Conservation (phyloP, 2,797 vertebrate species). For the Sebastes dallii region DNA sequence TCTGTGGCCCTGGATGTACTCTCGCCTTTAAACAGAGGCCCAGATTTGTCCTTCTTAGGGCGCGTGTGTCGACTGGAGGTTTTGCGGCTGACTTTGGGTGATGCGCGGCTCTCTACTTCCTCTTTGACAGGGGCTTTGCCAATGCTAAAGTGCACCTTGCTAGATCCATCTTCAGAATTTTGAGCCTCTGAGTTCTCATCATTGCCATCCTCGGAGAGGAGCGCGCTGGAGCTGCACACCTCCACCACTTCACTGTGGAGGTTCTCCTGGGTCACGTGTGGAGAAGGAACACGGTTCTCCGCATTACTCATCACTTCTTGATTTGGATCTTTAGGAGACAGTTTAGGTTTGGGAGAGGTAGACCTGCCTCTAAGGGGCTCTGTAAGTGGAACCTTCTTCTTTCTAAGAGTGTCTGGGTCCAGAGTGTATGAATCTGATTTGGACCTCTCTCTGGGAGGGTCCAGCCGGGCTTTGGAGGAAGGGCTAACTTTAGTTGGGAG, state of each 20-base stretch:
- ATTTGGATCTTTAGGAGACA: conserved; percentile 86
- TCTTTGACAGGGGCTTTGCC: conserved; percentile 97
- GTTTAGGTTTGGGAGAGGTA: conserved; percentile 96
- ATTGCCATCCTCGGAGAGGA: conserved; percentile 90
- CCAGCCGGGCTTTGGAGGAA: conserved; percentile 91
- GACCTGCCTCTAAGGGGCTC: conserved; percentile 95
- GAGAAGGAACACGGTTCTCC: conserved; percentile 93
- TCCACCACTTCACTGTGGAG: conserved; percentile 98
- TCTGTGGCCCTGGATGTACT: conserved; percentile 84
- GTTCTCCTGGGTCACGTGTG: conserved; percentile 97
- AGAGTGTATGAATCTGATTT: conserved; percentile 99
- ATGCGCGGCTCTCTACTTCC: conserved; percentile 92
- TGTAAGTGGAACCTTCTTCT: conserved; percentile 95
- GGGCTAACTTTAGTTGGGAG: conserved; percentile 89
- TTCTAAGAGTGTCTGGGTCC: conserved; percentile 95
- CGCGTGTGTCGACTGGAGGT: conserved; percentile 90
- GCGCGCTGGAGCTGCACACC: conserved; percentile 93
- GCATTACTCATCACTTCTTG: conserved; percentile 80
- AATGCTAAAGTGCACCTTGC: conserved; percentile 99
- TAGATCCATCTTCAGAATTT: conserved; percentile 88
- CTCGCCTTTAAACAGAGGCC: conserved; percentile 94
- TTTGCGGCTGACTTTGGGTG: conserved; percentile 97
- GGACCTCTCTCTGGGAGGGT: conserved; percentile 96
- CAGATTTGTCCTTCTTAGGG: conserved; percentile 97
- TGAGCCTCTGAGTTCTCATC: conserved; percentile 87